Percentiles rank a stretch among this genome's conserved stretches.
phyloP scores from a whole-genome alignment of 2,113 vertebrate species.

The Pristiophorus japonicus region DNA sequence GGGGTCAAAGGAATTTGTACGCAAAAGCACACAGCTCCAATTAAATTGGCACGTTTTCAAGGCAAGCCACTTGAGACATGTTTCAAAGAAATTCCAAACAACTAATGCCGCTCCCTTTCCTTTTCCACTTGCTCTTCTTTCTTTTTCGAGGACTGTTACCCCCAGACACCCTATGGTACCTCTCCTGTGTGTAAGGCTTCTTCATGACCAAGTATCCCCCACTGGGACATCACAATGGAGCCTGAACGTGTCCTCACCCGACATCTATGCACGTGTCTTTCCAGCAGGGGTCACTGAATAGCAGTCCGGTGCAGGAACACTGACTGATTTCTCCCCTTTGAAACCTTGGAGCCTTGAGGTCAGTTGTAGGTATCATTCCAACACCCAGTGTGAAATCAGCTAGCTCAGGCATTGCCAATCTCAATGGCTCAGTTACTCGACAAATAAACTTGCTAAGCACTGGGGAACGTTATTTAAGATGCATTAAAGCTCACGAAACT shows the following conservation, averaged over 20 bases:
- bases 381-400: not conserved
- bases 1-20: not conserved
- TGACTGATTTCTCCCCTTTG: not conserved
- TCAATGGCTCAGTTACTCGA: not conserved
- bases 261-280: not conserved
- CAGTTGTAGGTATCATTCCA: not conserved
- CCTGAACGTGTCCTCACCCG: not conserved
- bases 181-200: not conserved
- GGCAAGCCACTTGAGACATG: not conserved
- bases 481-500: not conserved
- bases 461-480: not conserved
- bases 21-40: not conserved
- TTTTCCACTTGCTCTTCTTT: not conserved
- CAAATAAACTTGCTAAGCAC: not conserved
- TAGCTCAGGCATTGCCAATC: not conserved
- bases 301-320: not conserved
- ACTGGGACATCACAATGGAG: not conserved
- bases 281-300: not conserved
- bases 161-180: not conserved
- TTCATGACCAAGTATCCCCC: not conserved
- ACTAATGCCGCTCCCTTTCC: not conserved
- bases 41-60: not conserved
- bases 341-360: not conserved
- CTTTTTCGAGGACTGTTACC: not conserved
- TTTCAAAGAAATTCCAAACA: not conserved